Conservation (phyloP, 2,113 vertebrate genomes). For the Physeter macrocephalus region DNA sequence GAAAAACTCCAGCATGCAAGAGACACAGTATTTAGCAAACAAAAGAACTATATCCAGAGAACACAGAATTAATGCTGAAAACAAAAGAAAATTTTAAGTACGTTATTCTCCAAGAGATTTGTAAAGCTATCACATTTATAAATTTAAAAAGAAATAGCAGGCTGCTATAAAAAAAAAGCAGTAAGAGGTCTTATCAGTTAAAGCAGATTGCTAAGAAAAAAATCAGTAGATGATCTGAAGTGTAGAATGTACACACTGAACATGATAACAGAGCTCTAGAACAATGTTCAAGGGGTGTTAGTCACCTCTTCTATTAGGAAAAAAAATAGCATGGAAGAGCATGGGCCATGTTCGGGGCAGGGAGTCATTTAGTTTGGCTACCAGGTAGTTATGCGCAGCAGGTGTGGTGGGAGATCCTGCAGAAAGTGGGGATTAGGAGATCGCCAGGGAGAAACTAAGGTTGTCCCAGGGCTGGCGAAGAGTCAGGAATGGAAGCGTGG, state of each 20-base stretch:
- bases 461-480: background rate
- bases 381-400: background rate
- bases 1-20: background rate
- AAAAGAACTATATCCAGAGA: background rate
- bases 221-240: background rate
- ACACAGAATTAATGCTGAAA: background rate
- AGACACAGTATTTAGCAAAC: background rate
- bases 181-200: background rate
- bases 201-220: background rate
- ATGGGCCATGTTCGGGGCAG: background rate
- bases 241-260: background rate
- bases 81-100: slow-evolving; percentile 1
- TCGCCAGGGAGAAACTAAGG: background rate
- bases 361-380: background rate
- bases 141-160: slow-evolving; percentile 1
- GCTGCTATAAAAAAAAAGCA: background rate
- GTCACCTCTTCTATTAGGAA: background rate
- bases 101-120: background rate
- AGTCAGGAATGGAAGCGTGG: background rate
- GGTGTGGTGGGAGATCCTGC: background rate
- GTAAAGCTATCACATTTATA: background rate
- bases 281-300: background rate
- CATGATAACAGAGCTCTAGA: background rate
- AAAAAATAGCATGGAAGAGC: background rate
- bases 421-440: background rate